Conservation (phyloP, 2,888 invertebrate species). For the Chaetoderma sp. region DNA sequence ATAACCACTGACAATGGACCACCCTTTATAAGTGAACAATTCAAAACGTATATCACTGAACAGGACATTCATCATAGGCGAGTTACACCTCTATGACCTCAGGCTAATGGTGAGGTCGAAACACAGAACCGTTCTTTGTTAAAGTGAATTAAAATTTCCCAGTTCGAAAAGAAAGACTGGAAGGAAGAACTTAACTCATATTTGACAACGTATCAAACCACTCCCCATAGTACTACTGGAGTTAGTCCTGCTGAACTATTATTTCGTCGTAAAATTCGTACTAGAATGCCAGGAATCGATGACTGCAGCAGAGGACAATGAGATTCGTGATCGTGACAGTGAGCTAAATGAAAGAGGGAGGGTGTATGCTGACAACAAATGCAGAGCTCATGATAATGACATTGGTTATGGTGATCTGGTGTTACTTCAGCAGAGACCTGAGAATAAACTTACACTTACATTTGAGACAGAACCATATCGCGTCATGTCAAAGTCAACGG, state of each 20-base stretch:
- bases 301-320: background rate
- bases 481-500: background rate
- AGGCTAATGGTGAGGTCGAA: conserved; percentile 39
- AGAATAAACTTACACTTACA: conserved; percentile 19
- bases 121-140: conserved; percentile 35
- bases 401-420: conserved; percentile 23
- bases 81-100: conserved; percentile 33
- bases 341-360: conserved; percentile 10
- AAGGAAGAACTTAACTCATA: background rate
- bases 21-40: conserved; percentile 28
- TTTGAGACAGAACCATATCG: conserved; percentile 17
- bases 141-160: conserved; percentile 36
- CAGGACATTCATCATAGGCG: conserved; percentile 29
- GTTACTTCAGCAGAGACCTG: conserved; percentile 14
- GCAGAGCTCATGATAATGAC: conserved; percentile 7
- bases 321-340: conserved; percentile 23
- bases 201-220: conserved; percentile 30
- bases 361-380: conserved; percentile 7
- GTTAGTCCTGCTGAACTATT: conserved; percentile 30
- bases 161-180: conserved; percentile 27
- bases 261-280: conserved; percentile 27
- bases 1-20: conserved; percentile 37
- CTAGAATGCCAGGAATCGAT: conserved; percentile 30
- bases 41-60: conserved; percentile 26
- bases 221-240: conserved; percentile 36